Evolutionary conservation across 2,113 vertebrate species (phyloP).

Genomic region (Bos indicus): DNA sequence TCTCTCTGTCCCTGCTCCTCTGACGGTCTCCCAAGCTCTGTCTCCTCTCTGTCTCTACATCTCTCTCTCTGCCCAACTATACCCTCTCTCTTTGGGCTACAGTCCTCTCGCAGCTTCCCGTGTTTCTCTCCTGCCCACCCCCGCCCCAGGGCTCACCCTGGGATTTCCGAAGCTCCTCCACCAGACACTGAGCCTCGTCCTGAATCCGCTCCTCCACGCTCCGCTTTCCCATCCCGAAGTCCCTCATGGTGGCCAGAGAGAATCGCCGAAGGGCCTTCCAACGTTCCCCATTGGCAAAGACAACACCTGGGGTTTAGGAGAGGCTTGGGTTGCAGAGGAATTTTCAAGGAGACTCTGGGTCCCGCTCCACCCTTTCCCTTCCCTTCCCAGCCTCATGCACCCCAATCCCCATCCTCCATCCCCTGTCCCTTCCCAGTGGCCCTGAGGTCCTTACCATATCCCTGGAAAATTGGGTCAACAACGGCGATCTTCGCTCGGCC

Average conservation of each 20-base stretch:
- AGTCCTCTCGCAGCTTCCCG: accelerated
- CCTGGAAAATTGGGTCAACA: background rate
- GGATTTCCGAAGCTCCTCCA: constrained; percentile 64
- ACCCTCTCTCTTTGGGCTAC: background rate
- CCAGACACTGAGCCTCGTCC: constrained; percentile 76
- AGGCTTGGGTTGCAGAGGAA: background rate
- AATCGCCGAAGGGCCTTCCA: constrained; percentile 78
- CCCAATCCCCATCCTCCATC: background rate
- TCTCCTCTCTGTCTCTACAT: background rate
- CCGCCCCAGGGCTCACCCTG: constrained; percentile 68
- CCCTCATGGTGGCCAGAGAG: constrained; percentile 74
- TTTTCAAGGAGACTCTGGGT: background rate
- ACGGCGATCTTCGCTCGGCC: constrained; percentile 5
- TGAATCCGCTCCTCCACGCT: constrained; percentile 75
- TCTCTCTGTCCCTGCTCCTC: background rate
- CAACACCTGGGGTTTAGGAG: constrained; percentile 13
- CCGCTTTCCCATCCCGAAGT: constrained; percentile 80
- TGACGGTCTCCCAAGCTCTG: background rate
- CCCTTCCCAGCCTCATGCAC: background rate
- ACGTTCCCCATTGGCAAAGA: constrained; percentile 69
- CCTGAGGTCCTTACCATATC: constrained; percentile 46
- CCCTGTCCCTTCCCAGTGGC: accelerated
- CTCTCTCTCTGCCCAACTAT: accelerated
- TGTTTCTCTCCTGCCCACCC: background rate
- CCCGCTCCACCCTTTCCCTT: background rate